These are phyloP conservation scores for Brevimyrus niger DNA, from an alignment of 2,113 vertebrate genomes.

Conservation along the genomic window DNA sequence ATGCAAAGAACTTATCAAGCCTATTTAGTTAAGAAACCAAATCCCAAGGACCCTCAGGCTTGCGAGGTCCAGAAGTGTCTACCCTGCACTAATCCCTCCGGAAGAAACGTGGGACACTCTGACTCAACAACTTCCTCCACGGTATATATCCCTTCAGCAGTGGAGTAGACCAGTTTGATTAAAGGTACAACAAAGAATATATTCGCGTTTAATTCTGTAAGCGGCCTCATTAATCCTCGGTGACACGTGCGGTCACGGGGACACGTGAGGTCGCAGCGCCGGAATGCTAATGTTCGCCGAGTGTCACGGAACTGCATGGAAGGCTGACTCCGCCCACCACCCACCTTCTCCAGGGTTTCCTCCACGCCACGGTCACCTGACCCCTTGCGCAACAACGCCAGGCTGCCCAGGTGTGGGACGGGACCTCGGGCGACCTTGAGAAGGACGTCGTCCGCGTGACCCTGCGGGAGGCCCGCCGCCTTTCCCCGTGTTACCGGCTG, in stretches of 20 bases:
- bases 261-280: neutral
- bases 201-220: neutral
- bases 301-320: neutral
- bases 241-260: neutral
- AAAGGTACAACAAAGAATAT: neutral
- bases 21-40: neutral
- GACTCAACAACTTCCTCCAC: neutral
- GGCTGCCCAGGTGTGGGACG: constrained; percentile 59
- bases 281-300: neutral
- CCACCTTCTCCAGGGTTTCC: constrained; percentile 22
- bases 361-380: constrained; percentile 48
- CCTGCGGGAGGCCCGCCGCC: constrained; percentile 68
- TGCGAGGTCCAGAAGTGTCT: neutral
- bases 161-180: neutral
- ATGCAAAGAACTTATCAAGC: neutral
- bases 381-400: constrained; percentile 45
- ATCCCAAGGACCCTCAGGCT: neutral
- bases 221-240: neutral
- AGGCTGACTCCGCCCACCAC: neutral
- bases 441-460: constrained; percentile 66
- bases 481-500: constrained; percentile 74
- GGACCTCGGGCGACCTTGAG: constrained; percentile 69
- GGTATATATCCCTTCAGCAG: neutral
- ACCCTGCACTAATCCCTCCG: neutral
- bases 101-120: neutral